These are phyloP conservation scores for Synergus japonicus DNA, from an alignment of 2,888 invertebrate genomes.

Conservation along the genomic window DNA sequence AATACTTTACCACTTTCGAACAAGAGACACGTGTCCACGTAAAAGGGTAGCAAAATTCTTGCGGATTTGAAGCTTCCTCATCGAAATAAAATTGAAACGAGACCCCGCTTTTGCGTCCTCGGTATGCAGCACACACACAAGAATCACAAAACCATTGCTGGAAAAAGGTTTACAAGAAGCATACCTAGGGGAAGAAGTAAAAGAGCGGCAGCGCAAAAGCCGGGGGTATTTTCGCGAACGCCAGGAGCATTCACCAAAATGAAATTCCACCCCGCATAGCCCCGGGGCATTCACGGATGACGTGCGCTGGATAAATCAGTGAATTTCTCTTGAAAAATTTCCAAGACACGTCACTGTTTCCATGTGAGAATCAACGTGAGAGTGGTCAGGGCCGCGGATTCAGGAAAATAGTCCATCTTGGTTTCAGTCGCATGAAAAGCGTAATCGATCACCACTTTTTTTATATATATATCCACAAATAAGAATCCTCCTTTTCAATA, in stretches of 20 bases:
- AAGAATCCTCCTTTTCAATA: neutral
- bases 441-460: conserved; percentile 5
- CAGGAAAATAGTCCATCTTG: conserved; percentile 36
- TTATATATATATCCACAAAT: neutral
- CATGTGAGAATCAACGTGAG: conserved; percentile 30
- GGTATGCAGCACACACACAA: neutral
- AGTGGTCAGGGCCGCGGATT: conserved; percentile 48
- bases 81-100: conserved; percentile 21
- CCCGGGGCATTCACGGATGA: conserved; percentile 49
- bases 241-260: conserved; percentile 60
- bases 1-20: neutral
- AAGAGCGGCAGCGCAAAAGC: conserved; percentile 43
- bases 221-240: conserved; percentile 51
- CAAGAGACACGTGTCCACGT: neutral
- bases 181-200: conserved; percentile 18
- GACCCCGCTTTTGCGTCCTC: neutral
- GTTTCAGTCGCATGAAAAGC: conserved; percentile 26
- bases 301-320: conserved; percentile 58
- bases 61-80: neutral
- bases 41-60: neutral
- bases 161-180: conserved; percentile 18
- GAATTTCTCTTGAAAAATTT: conserved; percentile 64
- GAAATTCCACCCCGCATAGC: conserved; percentile 64
- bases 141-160: conserved; percentile 2
- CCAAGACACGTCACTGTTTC: conserved; percentile 43